These are phyloP conservation scores for Aphis craccivora DNA, from an alignment of 1,140 invertebrate species.

Conservation along the genomic window DNA sequence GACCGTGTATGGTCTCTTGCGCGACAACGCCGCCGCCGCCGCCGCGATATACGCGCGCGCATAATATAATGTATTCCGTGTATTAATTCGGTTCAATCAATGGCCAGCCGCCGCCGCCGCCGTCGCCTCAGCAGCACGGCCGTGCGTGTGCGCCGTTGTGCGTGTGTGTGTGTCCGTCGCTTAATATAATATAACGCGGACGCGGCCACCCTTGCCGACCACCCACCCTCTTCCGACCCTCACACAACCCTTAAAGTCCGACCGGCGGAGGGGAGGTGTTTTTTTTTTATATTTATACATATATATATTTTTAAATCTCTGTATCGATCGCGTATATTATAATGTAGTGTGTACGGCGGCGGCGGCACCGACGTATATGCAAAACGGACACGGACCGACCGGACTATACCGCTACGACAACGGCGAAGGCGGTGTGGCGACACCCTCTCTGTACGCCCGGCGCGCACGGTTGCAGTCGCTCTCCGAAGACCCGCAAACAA, in stretches of 20 bases:
- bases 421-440: not conserved
- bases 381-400: conserved; percentile 41
- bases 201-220: not conserved
- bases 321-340: conserved; percentile 41
- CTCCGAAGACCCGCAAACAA: not conserved
- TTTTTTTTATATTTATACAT: not conserved
- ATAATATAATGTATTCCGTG: conserved; percentile 36
- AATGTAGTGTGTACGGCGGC: conserved; percentile 4
- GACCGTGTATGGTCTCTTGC: conserved; percentile 21
- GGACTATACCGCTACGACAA: not conserved
- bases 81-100: conserved; percentile 54
- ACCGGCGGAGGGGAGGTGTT: not conserved
- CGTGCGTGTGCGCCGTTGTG: not conserved
- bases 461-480: not conserved
- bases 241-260: not conserved
- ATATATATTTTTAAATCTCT: conserved; percentile 9
- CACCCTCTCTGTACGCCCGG: not conserved
- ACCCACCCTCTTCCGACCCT: not conserved
- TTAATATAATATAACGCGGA: not conserved
- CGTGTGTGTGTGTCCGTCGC: not conserved
- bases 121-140: not conserved
- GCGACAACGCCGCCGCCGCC: conserved; percentile 47
- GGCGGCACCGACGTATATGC: conserved; percentile 24
- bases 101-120: not conserved
- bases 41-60: not conserved